Evolutionary conservation across 2,888 invertebrate species (phyloP).

Genomic region (Tenthredo scrophulariae): DNA sequence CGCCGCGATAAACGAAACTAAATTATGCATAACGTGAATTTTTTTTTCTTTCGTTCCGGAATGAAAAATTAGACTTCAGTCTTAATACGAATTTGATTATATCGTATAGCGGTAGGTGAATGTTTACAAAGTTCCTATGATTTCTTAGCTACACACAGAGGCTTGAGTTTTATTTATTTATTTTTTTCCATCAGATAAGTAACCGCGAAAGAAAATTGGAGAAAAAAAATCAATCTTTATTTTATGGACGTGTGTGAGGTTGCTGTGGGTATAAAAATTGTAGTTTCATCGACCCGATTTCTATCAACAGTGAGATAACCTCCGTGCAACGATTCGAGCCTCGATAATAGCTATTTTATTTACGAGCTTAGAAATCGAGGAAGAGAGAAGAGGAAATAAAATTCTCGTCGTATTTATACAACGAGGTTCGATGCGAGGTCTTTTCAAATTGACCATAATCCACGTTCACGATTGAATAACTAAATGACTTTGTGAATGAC

Average conservation of each 20-base stretch:
- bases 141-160: background rate
- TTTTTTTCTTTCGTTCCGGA: background rate
- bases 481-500: slow-evolving; percentile 5
- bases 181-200: background rate
- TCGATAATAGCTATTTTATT: slow-evolving; percentile 14
- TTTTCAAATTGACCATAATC: background rate
- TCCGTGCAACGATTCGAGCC: background rate
- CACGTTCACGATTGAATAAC: background rate
- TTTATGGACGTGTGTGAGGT: slow-evolving; percentile 28
- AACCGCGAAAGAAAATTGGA: background rate
- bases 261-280: slow-evolving; percentile 20
- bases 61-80: background rate
- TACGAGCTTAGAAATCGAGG: background rate
- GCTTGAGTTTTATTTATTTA: background rate
- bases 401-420: background rate
- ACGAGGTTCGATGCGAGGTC: background rate
- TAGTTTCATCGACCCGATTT: slow-evolving; percentile 23
- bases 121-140: background rate
- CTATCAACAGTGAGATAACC: slow-evolving; percentile 28
- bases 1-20: slow-evolving; percentile 36
- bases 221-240: slow-evolving; percentile 26
- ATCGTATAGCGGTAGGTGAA: background rate
- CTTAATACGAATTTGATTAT: slow-evolving; percentile 44
- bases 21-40: slow-evolving; percentile 31
- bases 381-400: background rate